Evolutionary conservation across 2,888 invertebrate genomes (phyloP).

Genomic region (Schizaphis graminum): DNA sequence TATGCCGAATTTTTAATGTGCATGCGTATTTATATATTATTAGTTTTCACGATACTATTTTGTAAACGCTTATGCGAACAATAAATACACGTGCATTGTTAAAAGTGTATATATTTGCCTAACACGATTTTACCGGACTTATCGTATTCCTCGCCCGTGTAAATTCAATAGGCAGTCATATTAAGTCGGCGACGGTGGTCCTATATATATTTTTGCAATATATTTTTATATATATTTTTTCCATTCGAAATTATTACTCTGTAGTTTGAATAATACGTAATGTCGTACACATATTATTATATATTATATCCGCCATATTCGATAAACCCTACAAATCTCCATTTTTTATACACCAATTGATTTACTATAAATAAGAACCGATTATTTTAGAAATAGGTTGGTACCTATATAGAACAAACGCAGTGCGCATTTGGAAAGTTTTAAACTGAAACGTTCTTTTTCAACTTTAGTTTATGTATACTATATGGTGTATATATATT

Average conservation of each 20-base stretch:
- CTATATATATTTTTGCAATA: background rate
- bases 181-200: background rate
- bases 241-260: background rate
- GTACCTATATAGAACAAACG: background rate
- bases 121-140: background rate
- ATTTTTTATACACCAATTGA: background rate
- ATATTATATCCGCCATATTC: background rate
- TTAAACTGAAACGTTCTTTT: background rate
- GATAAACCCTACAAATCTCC: background rate
- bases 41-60: background rate
- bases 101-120: background rate
- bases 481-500: background rate
- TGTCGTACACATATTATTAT: background rate
- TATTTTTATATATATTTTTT: background rate
- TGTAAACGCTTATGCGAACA: background rate
- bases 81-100: background rate
- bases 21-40: background rate
- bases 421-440: background rate
- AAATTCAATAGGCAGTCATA: background rate
- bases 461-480: background rate
- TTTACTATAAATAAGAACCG: background rate
- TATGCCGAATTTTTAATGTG: background rate
- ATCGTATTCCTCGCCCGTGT: background rate
- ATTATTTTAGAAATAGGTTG: background rate
- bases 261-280: background rate